A percentile compares a stretch with the other conserved stretches of the same genome.
phyloP scores from a whole-genome alignment of 2,113 vertebrate genomes.

The Camelus bactrianus region DNA sequence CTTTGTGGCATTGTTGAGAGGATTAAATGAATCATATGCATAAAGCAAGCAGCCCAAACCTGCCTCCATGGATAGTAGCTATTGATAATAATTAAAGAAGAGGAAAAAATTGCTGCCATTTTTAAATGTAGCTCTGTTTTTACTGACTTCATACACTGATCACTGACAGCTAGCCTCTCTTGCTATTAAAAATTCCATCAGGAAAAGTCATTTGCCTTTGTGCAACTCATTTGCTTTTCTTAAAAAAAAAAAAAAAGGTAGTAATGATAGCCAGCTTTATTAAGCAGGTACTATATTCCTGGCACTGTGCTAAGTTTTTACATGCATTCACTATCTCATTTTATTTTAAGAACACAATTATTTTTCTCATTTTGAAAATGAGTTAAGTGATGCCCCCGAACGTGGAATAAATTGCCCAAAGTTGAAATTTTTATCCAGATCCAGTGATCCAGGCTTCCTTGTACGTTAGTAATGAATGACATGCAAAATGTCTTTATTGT shows the following conservation, averaged over 20 bases:
- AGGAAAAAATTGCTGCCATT: background rate
- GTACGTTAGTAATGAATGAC: background rate
- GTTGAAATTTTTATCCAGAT: background rate
- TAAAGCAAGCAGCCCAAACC: conserved; percentile 1
- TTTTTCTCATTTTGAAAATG: conserved; percentile 40
- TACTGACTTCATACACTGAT: background rate
- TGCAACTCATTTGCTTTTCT: conserved; percentile 2
- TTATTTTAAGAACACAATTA: conserved; percentile 7
- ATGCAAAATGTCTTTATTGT: background rate
- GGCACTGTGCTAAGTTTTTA: background rate
- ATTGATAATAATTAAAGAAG: conserved; percentile 39
- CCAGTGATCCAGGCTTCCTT: background rate
- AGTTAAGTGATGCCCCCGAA: background rate
- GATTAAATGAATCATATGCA: conserved; percentile 17
- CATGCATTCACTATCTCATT: background rate
- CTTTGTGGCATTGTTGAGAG: conserved; percentile 22
- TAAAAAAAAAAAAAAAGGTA: background rate
- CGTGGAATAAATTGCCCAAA: conserved; percentile 14
- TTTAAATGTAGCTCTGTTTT: conserved; percentile 8
- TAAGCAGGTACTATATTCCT: background rate
- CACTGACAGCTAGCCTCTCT: background rate
- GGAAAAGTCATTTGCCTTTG: conserved; percentile 53
- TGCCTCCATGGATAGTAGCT: conserved; percentile 6
- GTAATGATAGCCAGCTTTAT: background rate
- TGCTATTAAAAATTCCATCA: conserved; percentile 38